Evolutionary conservation across 64 coral and sea anemone genomes (phyloP), one percentile per base, ranked within the genome.

Genomic region (Dendronephthya gigantea): DNA sequence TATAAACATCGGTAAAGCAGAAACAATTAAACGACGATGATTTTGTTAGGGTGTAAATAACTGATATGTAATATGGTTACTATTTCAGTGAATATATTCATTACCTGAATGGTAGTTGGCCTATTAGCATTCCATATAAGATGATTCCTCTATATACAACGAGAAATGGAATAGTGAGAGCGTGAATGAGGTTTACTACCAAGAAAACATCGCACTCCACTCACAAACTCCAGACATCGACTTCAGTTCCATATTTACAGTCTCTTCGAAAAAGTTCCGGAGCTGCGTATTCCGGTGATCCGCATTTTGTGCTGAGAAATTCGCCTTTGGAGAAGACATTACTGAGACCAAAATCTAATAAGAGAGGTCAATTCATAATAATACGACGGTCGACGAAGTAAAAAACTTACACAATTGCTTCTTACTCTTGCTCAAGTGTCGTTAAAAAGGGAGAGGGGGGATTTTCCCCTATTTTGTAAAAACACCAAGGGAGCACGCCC

Each of bases 161-260:
- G 55, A 62, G 50, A 8, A 62, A 62, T n/a, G 25, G 16, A 62
- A 62, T 27, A 1, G 25, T 62, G 25, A 62, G 25, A 62, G 17
- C 19, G 17, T 5, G 55, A 62, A n/a, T 62, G 25, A n/a, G n/a
- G n/a, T n/a, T n/a, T n/a, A n/a, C 25, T n/a, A n/a, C 25, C 17
- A n/a, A 19, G 1, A 5, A 2, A 79, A 79, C 15, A 28, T 66
- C n/a, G n/a, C n/a, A 66, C 22, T 83, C 0, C 56, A 93, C 95
- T 98, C 83, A 98, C 95, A 98, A 58, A 88, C 95, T 98, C 95
- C 95, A 98, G 31, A 98, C 55, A 72, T 98, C 92, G 40, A 98
- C 95, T 83, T 98, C 95, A 55, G 89, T 65, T 10, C 95, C 85
- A 74, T 98, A 98, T 65, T 68, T 87, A 70, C 95, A 98, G 28